Base-by-base conservation (phyloP, 2,888 invertebrate species). In the Lasioglossum lativentre region DNA sequence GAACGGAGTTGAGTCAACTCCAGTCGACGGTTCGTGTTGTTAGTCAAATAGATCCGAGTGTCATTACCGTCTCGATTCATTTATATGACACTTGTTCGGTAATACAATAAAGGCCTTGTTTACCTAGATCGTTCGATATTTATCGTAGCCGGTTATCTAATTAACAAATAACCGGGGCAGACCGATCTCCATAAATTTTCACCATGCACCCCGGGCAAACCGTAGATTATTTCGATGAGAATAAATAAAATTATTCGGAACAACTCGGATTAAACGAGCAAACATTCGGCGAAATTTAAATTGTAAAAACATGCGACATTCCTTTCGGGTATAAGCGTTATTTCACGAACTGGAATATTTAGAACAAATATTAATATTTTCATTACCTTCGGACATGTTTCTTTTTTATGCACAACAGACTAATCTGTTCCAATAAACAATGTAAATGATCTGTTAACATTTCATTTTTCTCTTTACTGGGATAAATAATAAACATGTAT, bases 21-120 rank as follows among this genome's bases (percentile, higher is more conserved):
- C 68, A 30, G 52, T 47, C 76, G 76, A 68, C 76, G 76, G 76
- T 77, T 77, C 76, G 68, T 38, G 68, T 77, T 77, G 76, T 77
- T 77, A 77, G 76, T 77, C 76, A 77, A 77, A 77, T 77, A 77
- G 76, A 68, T 70, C 76, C 76, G 76, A 77, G 76, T 77, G 76
- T 77, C 76, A 68, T 77, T 77, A 52, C 76, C 76, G 76, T 68
- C 68, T 77, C 76, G 76, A 77, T 68, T 77, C 76, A 47, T 77
- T 77, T 68, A 68, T 77, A 77, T 63, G 75, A 63, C 76, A 76
- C 76, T 76, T 76, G 76, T 77, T 68, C 68, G 52, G 38, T 68
- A 68, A 68, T 68, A 40, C 76, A 52, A 77, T 52, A 52, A 47
- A 52, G 68, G 19, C 52, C 8, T 27, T 52, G 76, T 77, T 77